These are phyloP conservation scores for Micrastur ruficollis DNA, from an alignment of 2,797 vertebrate species.

Conservation along the genomic window DNA sequence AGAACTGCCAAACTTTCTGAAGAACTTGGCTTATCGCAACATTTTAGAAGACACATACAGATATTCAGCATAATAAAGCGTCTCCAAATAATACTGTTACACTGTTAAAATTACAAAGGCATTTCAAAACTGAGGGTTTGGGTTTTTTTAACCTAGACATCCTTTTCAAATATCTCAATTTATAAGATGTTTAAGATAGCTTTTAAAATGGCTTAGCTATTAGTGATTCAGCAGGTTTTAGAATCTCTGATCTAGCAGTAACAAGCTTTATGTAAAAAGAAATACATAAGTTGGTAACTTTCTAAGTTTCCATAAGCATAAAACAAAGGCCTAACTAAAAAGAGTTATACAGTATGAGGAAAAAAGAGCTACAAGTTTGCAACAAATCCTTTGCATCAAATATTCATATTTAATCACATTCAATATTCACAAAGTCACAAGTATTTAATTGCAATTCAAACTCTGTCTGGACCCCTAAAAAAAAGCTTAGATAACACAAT, in stretches of 20 bases:
- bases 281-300: not conserved
- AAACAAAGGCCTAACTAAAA: not conserved
- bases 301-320: not conserved
- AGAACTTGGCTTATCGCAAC: fast-evolving
- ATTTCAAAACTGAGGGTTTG: not conserved
- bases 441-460: not conserved
- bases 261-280: not conserved
- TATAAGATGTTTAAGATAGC: not conserved
- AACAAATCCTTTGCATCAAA: not conserved
- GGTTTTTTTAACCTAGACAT: not conserved
- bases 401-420: not conserved
- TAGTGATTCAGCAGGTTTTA: constrained; percentile 23
- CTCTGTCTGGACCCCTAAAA: not conserved
- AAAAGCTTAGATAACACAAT: not conserved
- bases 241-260: not conserved
- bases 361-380: not conserved
- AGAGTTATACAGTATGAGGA: fast-evolving
- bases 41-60: not conserved
- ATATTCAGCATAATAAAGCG: not conserved
- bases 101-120: not conserved
- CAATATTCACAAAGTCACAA: not conserved
- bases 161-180: not conserved
- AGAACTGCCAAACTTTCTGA: not conserved
- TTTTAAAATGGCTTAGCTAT: not conserved
- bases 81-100: not conserved